Conservation (phyloP, 2,113 vertebrate species). For the Choloepus hoffmanni region DNA sequence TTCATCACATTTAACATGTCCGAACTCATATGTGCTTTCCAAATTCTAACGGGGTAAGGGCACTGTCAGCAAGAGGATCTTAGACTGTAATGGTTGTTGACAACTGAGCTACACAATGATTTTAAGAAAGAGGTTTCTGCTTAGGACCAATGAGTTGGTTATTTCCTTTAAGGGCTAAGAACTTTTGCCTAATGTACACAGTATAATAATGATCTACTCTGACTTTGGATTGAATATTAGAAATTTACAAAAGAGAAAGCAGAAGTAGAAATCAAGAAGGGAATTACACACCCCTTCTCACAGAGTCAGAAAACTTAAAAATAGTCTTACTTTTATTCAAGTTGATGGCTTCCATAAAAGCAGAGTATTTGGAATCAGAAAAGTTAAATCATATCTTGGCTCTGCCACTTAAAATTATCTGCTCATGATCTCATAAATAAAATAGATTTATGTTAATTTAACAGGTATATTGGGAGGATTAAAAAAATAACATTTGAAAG, state of each 20-base stretch:
- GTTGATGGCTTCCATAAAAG: background rate
- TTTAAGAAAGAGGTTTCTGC: conserved; percentile 72
- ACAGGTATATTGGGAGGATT: background rate
- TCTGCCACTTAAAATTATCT: background rate
- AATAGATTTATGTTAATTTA: background rate
- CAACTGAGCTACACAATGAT: conserved; percentile 65
- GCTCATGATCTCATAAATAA: background rate
- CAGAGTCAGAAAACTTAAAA: background rate
- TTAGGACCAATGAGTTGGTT: conserved; percentile 68
- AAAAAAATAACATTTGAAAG: background rate
- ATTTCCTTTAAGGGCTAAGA: background rate
- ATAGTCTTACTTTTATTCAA: background rate
- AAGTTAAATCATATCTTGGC: background rate
- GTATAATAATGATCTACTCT: background rate
- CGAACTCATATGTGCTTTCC: background rate
- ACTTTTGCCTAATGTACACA: background rate
- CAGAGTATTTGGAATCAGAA: background rate
- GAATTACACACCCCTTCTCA: accelerated
- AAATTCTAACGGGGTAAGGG: conserved; percentile 63
- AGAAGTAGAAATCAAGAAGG: background rate
- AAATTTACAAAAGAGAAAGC: background rate
- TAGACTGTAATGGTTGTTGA: conserved; percentile 71
- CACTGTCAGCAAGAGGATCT: conserved; percentile 62
- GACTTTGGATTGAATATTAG: background rate
- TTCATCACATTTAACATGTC: conserved; percentile 50